Conservation (phyloP, 2,113 vertebrate genomes). For the Vulpes lagopus region DNA sequence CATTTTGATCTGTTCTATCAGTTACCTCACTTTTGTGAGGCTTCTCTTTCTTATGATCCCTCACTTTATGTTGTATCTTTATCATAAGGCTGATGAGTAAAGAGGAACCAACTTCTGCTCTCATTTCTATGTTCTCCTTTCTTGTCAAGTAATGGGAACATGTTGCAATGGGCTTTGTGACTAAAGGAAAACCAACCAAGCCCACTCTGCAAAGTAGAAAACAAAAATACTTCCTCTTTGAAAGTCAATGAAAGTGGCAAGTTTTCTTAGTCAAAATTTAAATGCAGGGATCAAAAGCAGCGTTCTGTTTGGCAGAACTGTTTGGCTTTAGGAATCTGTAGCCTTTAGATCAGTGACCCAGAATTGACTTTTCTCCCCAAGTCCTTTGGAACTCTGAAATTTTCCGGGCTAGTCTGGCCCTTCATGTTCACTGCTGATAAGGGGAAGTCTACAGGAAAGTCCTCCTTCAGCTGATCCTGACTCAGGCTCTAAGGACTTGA, state of each 20-base stretch:
- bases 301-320: neutral
- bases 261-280: conserved; percentile 31
- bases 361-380: neutral
- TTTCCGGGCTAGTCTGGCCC: neutral
- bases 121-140: conserved; percentile 25
- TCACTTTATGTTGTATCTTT: neutral
- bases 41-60: neutral
- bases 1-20: neutral
- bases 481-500: neutral
- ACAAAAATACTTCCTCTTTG: conserved; percentile 30
- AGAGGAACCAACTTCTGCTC: neutral
- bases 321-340: neutral
- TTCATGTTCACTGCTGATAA: neutral
- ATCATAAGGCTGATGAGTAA: neutral
- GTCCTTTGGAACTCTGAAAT: neutral
- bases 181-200: conserved; percentile 23
- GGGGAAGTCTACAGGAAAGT: neutral
- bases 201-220: conserved; percentile 37
- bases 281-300: neutral
- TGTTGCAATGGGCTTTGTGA: neutral
- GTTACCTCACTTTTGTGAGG: neutral
- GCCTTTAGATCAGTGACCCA: neutral
- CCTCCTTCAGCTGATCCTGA: neutral
- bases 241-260: neutral
- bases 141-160: conserved; percentile 20